phyloP scores from a whole-genome alignment of 1,140 invertebrate genomes.

The Eumeta japonica region DNA sequence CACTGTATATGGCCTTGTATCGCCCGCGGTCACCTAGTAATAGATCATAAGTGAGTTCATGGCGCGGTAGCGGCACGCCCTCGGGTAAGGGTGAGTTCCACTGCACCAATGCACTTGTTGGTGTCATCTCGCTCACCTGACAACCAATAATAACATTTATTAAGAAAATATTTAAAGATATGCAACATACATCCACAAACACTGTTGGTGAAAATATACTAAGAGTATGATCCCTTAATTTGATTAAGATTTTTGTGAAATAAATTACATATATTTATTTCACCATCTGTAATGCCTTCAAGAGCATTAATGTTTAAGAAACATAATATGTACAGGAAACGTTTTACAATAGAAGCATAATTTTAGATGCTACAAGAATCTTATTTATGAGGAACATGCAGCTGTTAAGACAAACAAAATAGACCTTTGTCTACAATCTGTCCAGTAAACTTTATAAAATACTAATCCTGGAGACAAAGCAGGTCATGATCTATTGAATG shows the following conservation, averaged over 20 bases:
- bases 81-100: conserved; percentile 70
- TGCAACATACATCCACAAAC: background rate
- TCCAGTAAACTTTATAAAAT: no score
- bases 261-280: no score
- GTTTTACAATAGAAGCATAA: no score
- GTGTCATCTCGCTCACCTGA: conserved; percentile 75
- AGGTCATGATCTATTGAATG: no score
- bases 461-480: no score
- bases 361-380: no score
- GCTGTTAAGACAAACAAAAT: no score
- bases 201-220: background rate
- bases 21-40: conserved; percentile 75
- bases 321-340: no score
- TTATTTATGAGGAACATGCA: no score
- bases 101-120: conserved; percentile 74
- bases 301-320: no score
- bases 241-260: background rate
- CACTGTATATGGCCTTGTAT: conserved; percentile 79
- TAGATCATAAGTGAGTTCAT: conserved; percentile 74
- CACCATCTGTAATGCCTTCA: no score
- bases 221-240: background rate
- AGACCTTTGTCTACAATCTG: no score
- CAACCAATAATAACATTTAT: conserved; percentile 14
- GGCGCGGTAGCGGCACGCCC: conserved; percentile 53
- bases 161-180: conserved; percentile 1